These are phyloP conservation scores for Antennarius striatus DNA, from an alignment of 2,113 vertebrate species.

Conservation along the genomic window DNA sequence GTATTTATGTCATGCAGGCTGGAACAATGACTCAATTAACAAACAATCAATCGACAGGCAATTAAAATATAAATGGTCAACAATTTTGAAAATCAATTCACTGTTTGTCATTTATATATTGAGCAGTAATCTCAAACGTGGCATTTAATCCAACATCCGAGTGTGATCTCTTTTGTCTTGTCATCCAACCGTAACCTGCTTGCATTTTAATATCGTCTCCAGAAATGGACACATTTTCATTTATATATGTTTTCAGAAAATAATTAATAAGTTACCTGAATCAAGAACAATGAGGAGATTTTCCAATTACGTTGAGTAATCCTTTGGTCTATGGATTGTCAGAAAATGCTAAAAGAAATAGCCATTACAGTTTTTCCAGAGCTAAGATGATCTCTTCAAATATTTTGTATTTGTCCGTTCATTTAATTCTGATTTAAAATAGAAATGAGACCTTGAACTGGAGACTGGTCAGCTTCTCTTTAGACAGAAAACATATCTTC, in stretches of 20 bases:
- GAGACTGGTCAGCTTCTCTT: neutral
- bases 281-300: neutral
- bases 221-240: neutral
- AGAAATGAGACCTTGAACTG: neutral
- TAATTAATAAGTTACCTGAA: neutral
- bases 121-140: no score
- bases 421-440: neutral
- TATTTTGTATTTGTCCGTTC: neutral
- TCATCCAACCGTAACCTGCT: neutral
- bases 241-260: neutral
- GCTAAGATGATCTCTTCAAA: neutral
- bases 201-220: neutral
- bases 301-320: neutral
- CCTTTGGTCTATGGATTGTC: neutral
- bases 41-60: no score
- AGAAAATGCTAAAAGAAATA: neutral
- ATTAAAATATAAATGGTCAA: no score
- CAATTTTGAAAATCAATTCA: no score
- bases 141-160: no score
- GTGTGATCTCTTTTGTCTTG: neutral
- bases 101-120: no score
- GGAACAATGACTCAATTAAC: neutral
- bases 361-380: neutral
- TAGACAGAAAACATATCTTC: constrained; percentile 3
- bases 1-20: neutral